Conservation (phyloP, 1,140 invertebrate genomes). For the Drosophila novamexicana region DNA sequence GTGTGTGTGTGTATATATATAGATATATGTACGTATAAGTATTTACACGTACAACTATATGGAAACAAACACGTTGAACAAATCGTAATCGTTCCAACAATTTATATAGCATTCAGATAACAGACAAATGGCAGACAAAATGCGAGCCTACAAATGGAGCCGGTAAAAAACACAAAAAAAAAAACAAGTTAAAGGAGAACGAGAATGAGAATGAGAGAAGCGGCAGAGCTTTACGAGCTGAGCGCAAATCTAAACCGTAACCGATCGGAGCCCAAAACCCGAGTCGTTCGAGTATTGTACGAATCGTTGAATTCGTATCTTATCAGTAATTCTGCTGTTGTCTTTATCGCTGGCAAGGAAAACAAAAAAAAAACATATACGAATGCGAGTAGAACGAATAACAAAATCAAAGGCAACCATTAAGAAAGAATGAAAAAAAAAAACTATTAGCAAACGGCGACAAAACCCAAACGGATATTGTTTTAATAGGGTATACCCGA, state of each 20-base stretch:
- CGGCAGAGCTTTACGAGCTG: background rate
- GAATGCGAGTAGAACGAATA: conserved; percentile 23
- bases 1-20: too few relatives aligned
- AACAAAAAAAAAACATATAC: conserved; percentile 36
- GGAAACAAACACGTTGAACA: conserved; percentile 42
- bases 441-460: conserved; percentile 11
- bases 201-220: background rate
- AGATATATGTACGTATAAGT: conserved; percentile 49
- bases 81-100: conserved; percentile 49
- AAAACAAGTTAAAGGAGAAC: background rate
- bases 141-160: conserved; percentile 43
- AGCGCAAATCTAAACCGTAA: conserved; percentile 39
- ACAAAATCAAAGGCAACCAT: conserved; percentile 49
- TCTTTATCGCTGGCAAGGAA: conserved; percentile 68
- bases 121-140: conserved; percentile 36
- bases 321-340: conserved; percentile 69
- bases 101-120: conserved; percentile 50
- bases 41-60: conserved; percentile 20
- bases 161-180: conserved; percentile 25
- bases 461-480: conserved; percentile 16
- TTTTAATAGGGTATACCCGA: conserved; percentile 20
- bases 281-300: conserved; percentile 7
- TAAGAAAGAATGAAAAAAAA: conserved; percentile 32
- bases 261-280: conserved; percentile 30
- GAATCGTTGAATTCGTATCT: conserved; percentile 51